These are phyloP conservation scores for Ptychadena robeensis DNA, from an alignment of 2,797 vertebrate species.

Conservation along the genomic window DNA sequence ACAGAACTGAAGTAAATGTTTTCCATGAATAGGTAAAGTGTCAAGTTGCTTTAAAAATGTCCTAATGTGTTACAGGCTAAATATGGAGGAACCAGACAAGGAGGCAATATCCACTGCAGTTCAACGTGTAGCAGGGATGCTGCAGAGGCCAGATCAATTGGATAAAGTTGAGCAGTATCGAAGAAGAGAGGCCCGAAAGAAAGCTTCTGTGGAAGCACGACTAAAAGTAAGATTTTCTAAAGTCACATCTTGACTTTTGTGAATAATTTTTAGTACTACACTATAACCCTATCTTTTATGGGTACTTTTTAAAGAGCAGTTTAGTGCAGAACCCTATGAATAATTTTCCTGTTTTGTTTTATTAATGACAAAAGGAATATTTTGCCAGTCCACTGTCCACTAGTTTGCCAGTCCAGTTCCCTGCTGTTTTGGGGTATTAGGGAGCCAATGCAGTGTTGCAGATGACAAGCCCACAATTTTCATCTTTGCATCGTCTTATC, in stretches of 20 bases:
- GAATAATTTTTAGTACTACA: too few species aligned
- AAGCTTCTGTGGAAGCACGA: conserved; percentile 95
- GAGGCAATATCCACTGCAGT: conserved; percentile 94
- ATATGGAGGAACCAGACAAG: conserved; percentile 92
- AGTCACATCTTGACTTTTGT: neutral
- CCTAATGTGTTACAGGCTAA: neutral
- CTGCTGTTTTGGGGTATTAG: too few species aligned
- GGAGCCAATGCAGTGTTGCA: too few species aligned
- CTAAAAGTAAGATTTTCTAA: conserved; percentile 82
- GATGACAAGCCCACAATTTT: too few species aligned
- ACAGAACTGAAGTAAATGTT: neutral
- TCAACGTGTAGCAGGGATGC: conserved; percentile 96
- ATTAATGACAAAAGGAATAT: too few species aligned
- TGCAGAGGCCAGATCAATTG: conserved; percentile 95
- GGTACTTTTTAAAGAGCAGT: too few species aligned
- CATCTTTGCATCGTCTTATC: too few species aligned
- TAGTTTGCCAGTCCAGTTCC: too few species aligned
- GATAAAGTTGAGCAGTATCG: conserved; percentile 98
- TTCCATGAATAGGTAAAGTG: neutral
- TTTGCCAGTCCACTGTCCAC: too few species aligned
- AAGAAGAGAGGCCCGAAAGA: conserved; percentile 93
- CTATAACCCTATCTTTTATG: too few species aligned
- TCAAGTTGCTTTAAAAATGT: neutral
- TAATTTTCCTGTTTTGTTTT: too few species aligned
- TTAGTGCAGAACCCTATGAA: too few species aligned